Evolutionary conservation across 2,797 vertebrate species (phyloP).

Genomic region (Bucorvus abyssinicus): DNA sequence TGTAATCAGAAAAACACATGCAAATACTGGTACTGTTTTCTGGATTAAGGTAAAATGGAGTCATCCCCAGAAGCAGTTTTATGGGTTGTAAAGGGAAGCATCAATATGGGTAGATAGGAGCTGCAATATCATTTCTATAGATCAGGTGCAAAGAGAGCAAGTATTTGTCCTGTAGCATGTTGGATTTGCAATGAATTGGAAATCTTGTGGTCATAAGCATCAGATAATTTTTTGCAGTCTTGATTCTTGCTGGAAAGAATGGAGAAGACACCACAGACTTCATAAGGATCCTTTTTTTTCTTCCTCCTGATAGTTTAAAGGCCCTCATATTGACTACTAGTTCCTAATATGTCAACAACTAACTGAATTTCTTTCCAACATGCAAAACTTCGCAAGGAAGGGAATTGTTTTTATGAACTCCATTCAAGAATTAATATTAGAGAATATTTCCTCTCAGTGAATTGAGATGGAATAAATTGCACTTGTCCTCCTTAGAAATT

Average conservation of each 20-base stretch:
- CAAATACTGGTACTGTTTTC: neutral
- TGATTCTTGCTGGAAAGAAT: neutral
- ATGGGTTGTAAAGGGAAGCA: neutral
- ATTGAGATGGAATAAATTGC: slow-evolving; percentile 65
- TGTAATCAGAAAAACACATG: neutral
- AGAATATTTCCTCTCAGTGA: slow-evolving; percentile 62
- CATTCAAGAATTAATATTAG: slow-evolving; percentile 61
- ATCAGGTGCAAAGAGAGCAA: neutral
- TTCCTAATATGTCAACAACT: slow-evolving; percentile 48
- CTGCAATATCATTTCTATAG: neutral
- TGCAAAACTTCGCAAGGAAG: slow-evolving; percentile 27
- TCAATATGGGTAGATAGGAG: neutral
- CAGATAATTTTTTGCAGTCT: neutral
- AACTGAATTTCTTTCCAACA: slow-evolving; percentile 59
- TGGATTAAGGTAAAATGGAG: neutral
- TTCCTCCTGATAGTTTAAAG: neutral
- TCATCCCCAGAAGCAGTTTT: neutral
- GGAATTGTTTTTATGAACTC: slow-evolving; percentile 61
- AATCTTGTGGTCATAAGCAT: neutral
- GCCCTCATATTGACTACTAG: neutral
- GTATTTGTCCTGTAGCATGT: neutral
- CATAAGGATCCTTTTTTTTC: neutral
- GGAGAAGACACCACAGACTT: neutral
- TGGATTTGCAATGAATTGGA: neutral
- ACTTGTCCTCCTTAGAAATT: slow-evolving; percentile 53